phyloP scores from a whole-genome alignment of 2,113 vertebrate species.

The Salvelinus alpinus region DNA sequence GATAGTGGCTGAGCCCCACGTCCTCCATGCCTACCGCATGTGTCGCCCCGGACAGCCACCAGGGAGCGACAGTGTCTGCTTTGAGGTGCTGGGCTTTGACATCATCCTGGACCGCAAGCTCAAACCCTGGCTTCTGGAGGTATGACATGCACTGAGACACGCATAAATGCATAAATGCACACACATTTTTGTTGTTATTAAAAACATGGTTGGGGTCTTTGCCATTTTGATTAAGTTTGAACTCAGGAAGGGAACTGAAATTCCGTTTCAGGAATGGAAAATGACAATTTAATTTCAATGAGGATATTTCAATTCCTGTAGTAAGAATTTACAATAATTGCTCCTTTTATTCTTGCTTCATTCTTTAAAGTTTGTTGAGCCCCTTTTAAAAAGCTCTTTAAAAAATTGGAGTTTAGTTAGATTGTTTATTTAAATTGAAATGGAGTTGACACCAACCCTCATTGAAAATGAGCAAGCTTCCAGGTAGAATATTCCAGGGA shows the following conservation, averaged over 20 bases:
- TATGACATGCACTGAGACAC: conserved; percentile 56
- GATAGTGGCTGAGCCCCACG: conserved; percentile 94
- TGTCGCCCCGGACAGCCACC: conserved; percentile 94
- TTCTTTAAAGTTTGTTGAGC: no score
- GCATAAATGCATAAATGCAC: neutral
- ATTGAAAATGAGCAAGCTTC: neutral
- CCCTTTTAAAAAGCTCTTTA: no score
- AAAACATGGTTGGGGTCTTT: neutral
- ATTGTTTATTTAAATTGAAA: neutral
- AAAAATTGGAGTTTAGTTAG: no score
- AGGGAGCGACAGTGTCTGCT: conserved; percentile 96
- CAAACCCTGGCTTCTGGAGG: conserved; percentile 98
- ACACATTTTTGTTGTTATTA: neutral
- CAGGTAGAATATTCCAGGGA: no score
- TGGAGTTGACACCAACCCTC: neutral
- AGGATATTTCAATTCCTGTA: neutral
- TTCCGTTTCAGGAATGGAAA: neutral
- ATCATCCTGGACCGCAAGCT: conserved; percentile 97
- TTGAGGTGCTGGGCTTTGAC: conserved; percentile 96
- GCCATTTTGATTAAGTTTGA: neutral
- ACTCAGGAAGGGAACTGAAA: neutral
- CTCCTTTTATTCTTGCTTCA: neutral
- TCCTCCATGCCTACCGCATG: conserved; percentile 97
- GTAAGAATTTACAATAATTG: no score
- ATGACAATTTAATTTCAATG: neutral